phyloP scores from a whole-genome alignment of 2,888 invertebrate species.

The Uloborus plumipes region DNA sequence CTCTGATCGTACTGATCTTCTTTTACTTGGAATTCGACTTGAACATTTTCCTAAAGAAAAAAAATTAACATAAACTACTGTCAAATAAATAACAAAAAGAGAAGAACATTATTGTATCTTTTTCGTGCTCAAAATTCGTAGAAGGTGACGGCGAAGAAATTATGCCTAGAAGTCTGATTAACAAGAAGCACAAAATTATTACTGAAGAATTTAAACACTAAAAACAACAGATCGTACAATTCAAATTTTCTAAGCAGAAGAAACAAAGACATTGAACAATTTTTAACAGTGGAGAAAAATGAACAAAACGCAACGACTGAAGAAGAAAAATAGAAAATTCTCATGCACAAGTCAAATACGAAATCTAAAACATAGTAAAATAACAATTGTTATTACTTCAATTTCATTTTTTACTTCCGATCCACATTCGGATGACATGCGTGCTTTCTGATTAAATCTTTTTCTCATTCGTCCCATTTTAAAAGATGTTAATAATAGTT shows the following conservation, averaged over 20 bases:
- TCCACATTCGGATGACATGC: neutral
- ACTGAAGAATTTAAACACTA: too few species aligned
- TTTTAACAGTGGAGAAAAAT: too few species aligned
- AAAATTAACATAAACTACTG: neutral
- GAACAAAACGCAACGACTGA: too few species aligned
- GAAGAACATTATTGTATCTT: neutral
- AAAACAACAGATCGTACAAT: too few species aligned
- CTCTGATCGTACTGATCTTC: constrained; percentile 79
- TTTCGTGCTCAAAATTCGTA: neutral
- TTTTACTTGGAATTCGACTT: constrained; percentile 76
- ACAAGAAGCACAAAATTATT: too few species aligned
- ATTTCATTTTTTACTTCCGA: neutral
- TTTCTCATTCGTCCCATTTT: constrained; percentile 38
- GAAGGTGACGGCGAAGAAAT: neutral
- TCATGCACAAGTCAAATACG: too few species aligned
- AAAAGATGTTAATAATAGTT: too few species aligned
- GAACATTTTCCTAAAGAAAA: constrained; percentile 71
- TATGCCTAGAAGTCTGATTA: too few species aligned
- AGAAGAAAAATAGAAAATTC: too few species aligned
- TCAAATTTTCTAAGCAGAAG: neutral
- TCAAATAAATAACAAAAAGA: neutral
- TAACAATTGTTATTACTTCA: neutral
- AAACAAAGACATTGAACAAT: neutral
- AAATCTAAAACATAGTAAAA: too few species aligned
- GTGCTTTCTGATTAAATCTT: constrained; percentile 29